Evolutionary conservation across 2,113 vertebrate species (phyloP).

Genomic region (Gobius niger): DNA sequence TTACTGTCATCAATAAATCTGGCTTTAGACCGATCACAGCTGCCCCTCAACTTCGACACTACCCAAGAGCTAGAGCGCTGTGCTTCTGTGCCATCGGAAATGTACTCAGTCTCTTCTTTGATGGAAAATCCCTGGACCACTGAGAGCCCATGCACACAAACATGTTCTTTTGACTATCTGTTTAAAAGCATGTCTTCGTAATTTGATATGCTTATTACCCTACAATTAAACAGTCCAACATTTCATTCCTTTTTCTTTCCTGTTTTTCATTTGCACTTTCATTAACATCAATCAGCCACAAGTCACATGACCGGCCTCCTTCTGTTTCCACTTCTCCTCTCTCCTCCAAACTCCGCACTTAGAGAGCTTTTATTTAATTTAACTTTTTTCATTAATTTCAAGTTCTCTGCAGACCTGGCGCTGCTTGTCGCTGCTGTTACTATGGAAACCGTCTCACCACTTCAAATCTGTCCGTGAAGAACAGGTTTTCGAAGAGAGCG

Average conservation of each 20-base stretch:
- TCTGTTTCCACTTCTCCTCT: conserved; percentile 9
- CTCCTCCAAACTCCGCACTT: conserved; percentile 62
- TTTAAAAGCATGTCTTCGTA: no score
- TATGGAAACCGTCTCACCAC: conserved; percentile 68
- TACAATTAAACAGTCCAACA: not conserved
- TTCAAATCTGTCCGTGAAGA: conserved; percentile 12
- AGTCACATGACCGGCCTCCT: conserved; percentile 19
- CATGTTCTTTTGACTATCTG: no score
- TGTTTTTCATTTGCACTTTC: conserved; percentile 23
- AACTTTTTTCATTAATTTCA: conserved; percentile 42
- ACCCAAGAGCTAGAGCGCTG: no score
- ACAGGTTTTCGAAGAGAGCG: conserved; percentile 39
- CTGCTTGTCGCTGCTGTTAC: conserved; percentile 65
- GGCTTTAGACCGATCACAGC: no score
- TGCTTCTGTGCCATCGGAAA: no score
- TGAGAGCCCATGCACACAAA: no score
- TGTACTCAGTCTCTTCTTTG: no score
- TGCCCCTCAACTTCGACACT: no score
- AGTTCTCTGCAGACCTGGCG: conserved; percentile 58
- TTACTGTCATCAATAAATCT: no score
- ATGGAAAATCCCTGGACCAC: no score
- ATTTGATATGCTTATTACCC: no score
- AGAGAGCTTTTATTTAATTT: conserved; percentile 53
- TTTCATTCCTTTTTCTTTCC: conserved; percentile 14
- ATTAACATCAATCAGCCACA: conserved; percentile 54